Percentiles rank a stretch among this genome's conserved stretches.
Conservation (phyloP, 1,140 invertebrate genomes). For the Drosophila sucinea region DNA sequence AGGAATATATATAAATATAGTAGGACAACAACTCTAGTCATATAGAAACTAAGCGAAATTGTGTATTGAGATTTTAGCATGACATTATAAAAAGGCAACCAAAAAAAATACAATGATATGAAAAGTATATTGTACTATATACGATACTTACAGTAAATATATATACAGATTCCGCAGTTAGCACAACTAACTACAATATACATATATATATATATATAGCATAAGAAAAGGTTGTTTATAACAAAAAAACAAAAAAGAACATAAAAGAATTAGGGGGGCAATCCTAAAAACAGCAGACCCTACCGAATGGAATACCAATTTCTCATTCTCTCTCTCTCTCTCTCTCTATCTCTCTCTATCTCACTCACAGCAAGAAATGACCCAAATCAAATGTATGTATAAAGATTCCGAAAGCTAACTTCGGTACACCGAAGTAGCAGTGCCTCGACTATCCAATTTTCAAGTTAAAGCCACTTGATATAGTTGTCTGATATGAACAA, state of each 20-base stretch:
- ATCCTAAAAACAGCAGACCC: neutral
- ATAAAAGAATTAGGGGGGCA: neutral
- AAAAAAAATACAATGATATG: conserved; percentile 23
- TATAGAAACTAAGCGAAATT: conserved; percentile 70
- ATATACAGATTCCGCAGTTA: conserved; percentile 28
- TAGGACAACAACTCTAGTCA: conserved; percentile 63
- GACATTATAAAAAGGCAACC: conserved; percentile 38
- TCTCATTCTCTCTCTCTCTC: neutral
- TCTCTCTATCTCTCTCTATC: neutral
- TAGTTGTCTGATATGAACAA: neutral
- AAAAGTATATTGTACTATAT: conserved; percentile 47
- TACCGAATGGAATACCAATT: conserved; percentile 1
- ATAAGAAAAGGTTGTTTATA: conserved; percentile 54
- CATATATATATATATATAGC: conserved; percentile 42
- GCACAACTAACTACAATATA: conserved; percentile 19
- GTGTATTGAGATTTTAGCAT: conserved; percentile 77
- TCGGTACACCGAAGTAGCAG: neutral
- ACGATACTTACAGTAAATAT: conserved; percentile 42
- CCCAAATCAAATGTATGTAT: neutral
- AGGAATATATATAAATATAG: conserved; percentile 44
- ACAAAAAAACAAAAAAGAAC: neutral
- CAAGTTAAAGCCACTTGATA: too few relatives aligned
- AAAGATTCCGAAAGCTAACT: neutral
- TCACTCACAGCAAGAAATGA: neutral
- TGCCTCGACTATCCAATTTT: neutral